phyloP scores from a whole-genome alignment of 1,140 invertebrate genomes.

The Melitaea cinxia region DNA sequence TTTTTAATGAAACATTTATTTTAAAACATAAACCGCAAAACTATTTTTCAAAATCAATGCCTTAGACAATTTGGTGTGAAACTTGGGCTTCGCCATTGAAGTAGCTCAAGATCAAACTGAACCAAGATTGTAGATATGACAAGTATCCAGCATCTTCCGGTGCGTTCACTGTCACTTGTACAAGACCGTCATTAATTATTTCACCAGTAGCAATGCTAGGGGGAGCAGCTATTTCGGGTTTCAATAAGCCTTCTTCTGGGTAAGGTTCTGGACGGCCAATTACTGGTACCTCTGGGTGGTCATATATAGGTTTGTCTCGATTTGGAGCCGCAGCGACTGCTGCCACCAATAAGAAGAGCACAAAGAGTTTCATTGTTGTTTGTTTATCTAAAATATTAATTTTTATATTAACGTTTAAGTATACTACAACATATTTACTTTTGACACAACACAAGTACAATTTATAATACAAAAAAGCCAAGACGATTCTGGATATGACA shows the following conservation, averaged over 20 bases:
- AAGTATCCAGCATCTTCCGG: constrained; percentile 47
- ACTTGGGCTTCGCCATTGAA: constrained; percentile 49
- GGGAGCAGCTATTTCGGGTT: constrained; percentile 4
- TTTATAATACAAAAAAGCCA: too few relatives aligned
- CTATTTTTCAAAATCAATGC: neutral
- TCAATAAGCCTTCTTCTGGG: neutral
- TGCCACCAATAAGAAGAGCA: constrained; percentile 55
- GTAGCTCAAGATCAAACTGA: constrained; percentile 64
- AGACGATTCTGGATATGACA: too few relatives aligned
- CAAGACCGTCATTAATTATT: constrained; percentile 59
- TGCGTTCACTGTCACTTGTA: constrained; percentile 53
- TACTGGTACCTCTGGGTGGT: constrained; percentile 19
- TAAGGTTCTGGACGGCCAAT: constrained; percentile 22
- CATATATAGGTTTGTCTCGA: constrained; percentile 21
- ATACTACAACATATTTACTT: too few relatives aligned
- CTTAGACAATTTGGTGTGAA: constrained; percentile 55
- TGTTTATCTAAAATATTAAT: constrained; percentile 13
- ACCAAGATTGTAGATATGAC: constrained; percentile 55
- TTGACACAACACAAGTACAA: too few relatives aligned
- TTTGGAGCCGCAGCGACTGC: constrained; percentile 44
- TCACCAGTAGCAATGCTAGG: constrained; percentile 47
- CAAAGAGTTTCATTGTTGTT: constrained; percentile 48
- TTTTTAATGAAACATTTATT: neutral
- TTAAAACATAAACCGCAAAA: neutral
- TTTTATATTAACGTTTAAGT: too few relatives aligned